Base-by-base conservation (phyloP, 1,140 invertebrate genomes). In the Drosophila neocordata region DNA sequence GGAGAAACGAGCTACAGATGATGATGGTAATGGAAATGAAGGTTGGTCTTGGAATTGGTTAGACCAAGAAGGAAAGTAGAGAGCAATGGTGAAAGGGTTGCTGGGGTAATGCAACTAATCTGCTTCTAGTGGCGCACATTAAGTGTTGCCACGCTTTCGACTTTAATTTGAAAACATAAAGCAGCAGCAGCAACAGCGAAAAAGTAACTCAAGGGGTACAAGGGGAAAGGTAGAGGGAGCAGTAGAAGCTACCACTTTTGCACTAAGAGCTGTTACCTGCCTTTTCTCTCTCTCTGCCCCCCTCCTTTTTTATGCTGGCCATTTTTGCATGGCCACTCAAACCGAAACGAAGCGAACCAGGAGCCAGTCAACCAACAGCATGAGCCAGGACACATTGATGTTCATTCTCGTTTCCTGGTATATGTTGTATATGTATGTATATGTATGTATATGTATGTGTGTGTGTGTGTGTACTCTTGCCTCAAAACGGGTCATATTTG, bases 111-210 rank as follows among this genome's bases (percentile, higher is more conserved):
- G 78, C 82, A 88, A 79, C 82, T 87, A 87, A 87, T 87, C 82
- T 87, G 82, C 82, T 87, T 87, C 83, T 88, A 87, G 82, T 88
- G 83, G 82, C 82, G 82, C 83, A 83, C 82, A 87, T 87, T 87
- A 87, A 87, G 82, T 87, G 83, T 88, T 88, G 82, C 83, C 82
- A 87, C 83, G 82, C 82, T 87, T 88, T 88, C 82, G 82, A 85
- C 82, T 85, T 85, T 85, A 85, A 85, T 85, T 85, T 85, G 83
- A 85, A 85, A 85, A 85, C 83, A 85, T 85, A 85, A 87, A 87
- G 78, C 83, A 87, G 41, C 52, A 22, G 73, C 48, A 64, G 57
- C 44, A 62, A 38, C 18, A 53, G 34, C 9, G 34, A 24, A 20
- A 58, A 57, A 24, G 22, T 24, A 4, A 4, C 22, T 24, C 22